Conservation (phyloP, 1,140 invertebrate species). For the Meteorus sp. region DNA sequence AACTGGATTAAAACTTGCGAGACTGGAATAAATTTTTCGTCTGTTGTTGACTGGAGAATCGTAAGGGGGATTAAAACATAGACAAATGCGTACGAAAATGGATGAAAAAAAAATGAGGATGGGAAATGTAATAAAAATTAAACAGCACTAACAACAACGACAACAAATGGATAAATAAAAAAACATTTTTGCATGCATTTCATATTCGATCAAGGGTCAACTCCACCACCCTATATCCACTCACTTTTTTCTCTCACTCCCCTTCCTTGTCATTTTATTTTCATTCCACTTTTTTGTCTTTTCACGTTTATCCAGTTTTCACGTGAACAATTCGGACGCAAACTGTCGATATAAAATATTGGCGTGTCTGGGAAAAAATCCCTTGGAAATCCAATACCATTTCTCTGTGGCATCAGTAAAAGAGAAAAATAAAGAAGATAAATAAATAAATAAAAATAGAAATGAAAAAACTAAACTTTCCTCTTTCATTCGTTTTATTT, state of each 20-base stretch:
- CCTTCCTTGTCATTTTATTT: neutral
- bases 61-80: too few relatives aligned
- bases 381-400: neutral
- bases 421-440: too few relatives aligned
- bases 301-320: slow-evolving; percentile 27
- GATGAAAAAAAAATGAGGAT: too few relatives aligned
- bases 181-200: neutral
- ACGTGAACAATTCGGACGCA: slow-evolving; percentile 16
- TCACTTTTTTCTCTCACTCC: neutral
- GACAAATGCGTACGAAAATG: too few relatives aligned
- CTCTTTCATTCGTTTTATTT: neutral
- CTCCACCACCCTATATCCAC: too few relatives aligned
- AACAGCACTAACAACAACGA: neutral
- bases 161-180: neutral
- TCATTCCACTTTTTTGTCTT: neutral
- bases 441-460: too few relatives aligned
- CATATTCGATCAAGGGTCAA: slow-evolving; percentile 11
- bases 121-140: neutral
- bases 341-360: slow-evolving; percentile 29
- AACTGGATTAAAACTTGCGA: too few relatives aligned
- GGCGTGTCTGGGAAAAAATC: slow-evolving; percentile 19
- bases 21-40: too few relatives aligned
- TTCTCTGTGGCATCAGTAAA: neutral
- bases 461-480: neutral
- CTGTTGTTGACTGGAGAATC: too few relatives aligned